Conservation (phyloP, 1,140 invertebrate species). For the Grapholita molesta region DNA sequence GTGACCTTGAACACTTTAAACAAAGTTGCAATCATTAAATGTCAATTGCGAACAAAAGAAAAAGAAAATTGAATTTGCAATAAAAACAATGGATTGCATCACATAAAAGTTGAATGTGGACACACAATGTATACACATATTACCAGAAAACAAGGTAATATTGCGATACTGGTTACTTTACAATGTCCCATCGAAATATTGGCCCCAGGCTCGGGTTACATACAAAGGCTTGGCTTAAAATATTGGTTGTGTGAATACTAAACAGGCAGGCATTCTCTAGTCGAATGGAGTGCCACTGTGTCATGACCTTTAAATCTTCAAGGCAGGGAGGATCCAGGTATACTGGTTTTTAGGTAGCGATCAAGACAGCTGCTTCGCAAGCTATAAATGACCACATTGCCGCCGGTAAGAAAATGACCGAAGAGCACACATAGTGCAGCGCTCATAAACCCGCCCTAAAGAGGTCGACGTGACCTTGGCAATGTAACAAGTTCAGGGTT, state of each 20-base stretch:
- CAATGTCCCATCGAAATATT: not conserved
- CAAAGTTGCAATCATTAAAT: not conserved
- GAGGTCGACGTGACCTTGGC: not conserved
- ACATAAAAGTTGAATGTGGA: not conserved
- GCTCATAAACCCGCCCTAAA: constrained; percentile 1
- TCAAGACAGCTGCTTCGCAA: not conserved
- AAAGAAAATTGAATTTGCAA: not conserved
- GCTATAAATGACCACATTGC: not conserved
- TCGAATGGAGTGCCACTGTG: not conserved
- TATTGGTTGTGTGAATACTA: not conserved
- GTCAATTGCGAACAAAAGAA: not conserved
- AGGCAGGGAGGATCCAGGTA: not conserved
- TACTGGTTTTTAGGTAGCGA: not conserved
- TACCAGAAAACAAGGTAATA: not conserved
- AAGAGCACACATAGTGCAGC: not conserved
- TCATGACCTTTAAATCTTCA: not conserved
- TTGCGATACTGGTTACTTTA: not conserved
- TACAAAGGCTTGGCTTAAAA: not conserved
- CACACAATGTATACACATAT: not conserved
- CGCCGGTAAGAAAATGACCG: not conserved
- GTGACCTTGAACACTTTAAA: not conserved
- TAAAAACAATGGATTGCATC: constrained; percentile 6
- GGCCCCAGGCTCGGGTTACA: not conserved
- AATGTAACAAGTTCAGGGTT: not conserved
- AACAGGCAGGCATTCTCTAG: not conserved